Conservation (phyloP, 1,140 invertebrate species). For the Ceratoteleas bidentatus region DNA sequence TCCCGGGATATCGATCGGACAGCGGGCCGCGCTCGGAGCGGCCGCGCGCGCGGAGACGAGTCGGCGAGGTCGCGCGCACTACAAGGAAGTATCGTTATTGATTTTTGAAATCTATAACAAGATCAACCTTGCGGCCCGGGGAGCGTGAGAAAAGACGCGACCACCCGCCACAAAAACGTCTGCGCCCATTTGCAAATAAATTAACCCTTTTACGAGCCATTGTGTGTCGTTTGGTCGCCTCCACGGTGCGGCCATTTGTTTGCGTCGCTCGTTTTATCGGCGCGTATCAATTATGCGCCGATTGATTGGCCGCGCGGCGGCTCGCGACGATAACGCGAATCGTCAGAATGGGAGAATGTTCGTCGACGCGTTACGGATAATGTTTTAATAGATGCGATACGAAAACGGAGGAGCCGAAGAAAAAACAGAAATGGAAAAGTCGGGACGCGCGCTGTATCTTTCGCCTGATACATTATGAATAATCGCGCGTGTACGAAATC, state of each 20-base stretch:
- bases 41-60: constrained; percentile 39
- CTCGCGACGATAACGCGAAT: too few species aligned
- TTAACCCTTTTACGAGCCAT: constrained; percentile 25
- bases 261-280: constrained; percentile 4
- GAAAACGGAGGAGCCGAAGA: too few species aligned
- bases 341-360: too few species aligned
- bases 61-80: constrained; percentile 10
- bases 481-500: constrained; percentile 27
- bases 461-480: constrained; percentile 22
- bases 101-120: constrained; percentile 68
- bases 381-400: too few species aligned
- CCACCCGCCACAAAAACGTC: constrained; percentile 29
- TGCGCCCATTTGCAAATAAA: constrained; percentile 27
- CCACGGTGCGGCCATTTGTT: constrained; percentile 2
- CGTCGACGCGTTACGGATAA: too few species aligned
- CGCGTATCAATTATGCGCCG: constrained; percentile 8
- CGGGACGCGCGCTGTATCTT: background rate
- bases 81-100: constrained; percentile 64
- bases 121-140: constrained; percentile 52
- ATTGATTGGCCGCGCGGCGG: background rate
- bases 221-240: constrained; percentile 2
- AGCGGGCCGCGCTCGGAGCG: constrained; percentile 14
- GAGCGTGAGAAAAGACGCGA: constrained; percentile 59
- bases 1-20: constrained; percentile 64
- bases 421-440: too few species aligned